phyloP scores from a whole-genome alignment of 2,797 vertebrate species.

The Chaenodraco wilsoni region DNA sequence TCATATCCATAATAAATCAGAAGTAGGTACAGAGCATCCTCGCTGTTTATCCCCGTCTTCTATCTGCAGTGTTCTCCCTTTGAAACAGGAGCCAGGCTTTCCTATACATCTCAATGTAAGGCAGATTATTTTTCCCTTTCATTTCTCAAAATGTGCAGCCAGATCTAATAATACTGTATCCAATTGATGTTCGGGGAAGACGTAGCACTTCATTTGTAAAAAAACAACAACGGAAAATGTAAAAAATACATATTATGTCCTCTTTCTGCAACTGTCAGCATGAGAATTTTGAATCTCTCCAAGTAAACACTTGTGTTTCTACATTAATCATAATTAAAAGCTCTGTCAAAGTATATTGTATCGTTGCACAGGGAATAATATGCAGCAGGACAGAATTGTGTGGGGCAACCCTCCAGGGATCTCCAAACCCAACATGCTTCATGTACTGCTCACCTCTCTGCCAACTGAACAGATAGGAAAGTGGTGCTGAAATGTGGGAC shows the following conservation, averaged over 20 bases:
- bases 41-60: constrained; percentile 31
- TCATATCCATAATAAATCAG: constrained; percentile 40
- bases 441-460: constrained; percentile 13
- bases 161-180: constrained; percentile 68
- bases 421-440: constrained; percentile 19
- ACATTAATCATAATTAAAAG: constrained; percentile 51
- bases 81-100: constrained; percentile 57
- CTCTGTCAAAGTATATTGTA: constrained; percentile 27
- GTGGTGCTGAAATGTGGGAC: neutral
- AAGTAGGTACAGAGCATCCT: constrained; percentile 25
- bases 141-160: constrained; percentile 63
- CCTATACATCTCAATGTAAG: constrained; percentile 49
- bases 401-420: constrained; percentile 22
- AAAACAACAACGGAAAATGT: constrained; percentile 18
- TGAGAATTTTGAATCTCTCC: constrained; percentile 26
- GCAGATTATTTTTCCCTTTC: constrained; percentile 61
- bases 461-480: constrained; percentile 24
- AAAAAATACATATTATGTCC: constrained; percentile 29
- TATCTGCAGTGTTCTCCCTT: constrained; percentile 43
- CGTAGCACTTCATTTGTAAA: constrained; percentile 34
- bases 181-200: constrained; percentile 54
- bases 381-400: constrained; percentile 48
- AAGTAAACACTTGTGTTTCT: constrained; percentile 23
- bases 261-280: constrained; percentile 37
- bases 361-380: constrained; percentile 14